Evolutionary conservation across 1,140 invertebrate genomes (phyloP), one percentile per base, ranked within the genome.

Genomic region (Myzus persicae): DNA sequence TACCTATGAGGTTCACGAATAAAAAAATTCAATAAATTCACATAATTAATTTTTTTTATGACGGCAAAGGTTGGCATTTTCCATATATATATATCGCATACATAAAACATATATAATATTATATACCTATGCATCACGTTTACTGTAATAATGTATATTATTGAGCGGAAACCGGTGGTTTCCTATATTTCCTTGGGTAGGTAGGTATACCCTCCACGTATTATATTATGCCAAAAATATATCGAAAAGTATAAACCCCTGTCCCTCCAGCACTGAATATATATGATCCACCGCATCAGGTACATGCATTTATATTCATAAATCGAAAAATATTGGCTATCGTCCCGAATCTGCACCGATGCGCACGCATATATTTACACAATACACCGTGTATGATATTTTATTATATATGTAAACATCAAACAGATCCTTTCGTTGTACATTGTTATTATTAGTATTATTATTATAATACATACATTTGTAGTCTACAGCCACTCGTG

Each of bases 321-420:
- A 76, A 76, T 76, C 59, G 59, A 76, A 76, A 76, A 76, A 76
- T 76, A n/a, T 76, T 76, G 59, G 59, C 59, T 5, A 76, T 76
- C 59, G 59, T 11, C 31, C 59, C 31, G 31, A n/a, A 76, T 76
- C 59, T 76, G 59, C 31, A 76, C 59, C 14, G 31, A 76, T n/a
- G 59, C 59, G 59, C 59, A 76, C 31, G 59, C 59, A 76, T 76
- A 36, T 76, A 76, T 76, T 76, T 76, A 76, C 31, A 76, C 59
- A 76, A 76, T n/a, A 6, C n/a, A 36, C 59, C 59, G 59, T 67
- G n/a, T 76, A 76, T 36, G 59, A 76, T 76, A 76, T 76, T 76
- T 76, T 76, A 76, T 76, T 76, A 76, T 76, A 76, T 76, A 76
- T 76, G 59, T n/a, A 76, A 76, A 76, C 59, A 76, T 76, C 59